phyloP scores from a whole-genome alignment of 2,113 vertebrate genomes.

The Cairina moschata region DNA sequence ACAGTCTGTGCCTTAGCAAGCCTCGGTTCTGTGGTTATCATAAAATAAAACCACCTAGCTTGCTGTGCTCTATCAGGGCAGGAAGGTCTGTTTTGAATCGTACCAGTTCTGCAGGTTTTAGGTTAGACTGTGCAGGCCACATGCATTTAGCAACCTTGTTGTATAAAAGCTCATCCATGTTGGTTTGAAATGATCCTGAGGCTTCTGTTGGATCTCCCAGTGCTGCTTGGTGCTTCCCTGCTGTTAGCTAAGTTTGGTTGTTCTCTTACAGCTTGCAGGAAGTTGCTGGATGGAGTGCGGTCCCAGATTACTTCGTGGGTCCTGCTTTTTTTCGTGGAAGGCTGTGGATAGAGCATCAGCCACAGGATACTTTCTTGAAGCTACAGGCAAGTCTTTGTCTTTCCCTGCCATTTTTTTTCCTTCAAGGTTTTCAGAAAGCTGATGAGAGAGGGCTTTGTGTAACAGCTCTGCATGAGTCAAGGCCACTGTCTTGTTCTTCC shows the following conservation, averaged over 20 bases:
- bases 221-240: neutral
- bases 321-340: conserved; percentile 89
- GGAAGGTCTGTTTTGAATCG: neutral
- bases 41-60: neutral
- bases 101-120: neutral
- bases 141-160: neutral
- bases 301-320: conserved; percentile 77
- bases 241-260: neutral
- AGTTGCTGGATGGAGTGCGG: conserved; percentile 74
- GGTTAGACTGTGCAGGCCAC: neutral
- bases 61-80: neutral
- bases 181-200: neutral
- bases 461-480: neutral
- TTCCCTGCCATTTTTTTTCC: neutral
- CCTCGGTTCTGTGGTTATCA: neutral
- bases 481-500: neutral
- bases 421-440: neutral
- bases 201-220: neutral
- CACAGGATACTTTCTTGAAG: conserved; percentile 90
- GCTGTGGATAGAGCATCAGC: conserved; percentile 81
- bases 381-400: conserved; percentile 79
- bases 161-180: neutral
- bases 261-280: conserved; percentile 74
- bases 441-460: neutral
- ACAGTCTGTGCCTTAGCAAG: neutral